Conservation (phyloP, 2,888 invertebrate species). For the Aspidiotus rigidus region DNA sequence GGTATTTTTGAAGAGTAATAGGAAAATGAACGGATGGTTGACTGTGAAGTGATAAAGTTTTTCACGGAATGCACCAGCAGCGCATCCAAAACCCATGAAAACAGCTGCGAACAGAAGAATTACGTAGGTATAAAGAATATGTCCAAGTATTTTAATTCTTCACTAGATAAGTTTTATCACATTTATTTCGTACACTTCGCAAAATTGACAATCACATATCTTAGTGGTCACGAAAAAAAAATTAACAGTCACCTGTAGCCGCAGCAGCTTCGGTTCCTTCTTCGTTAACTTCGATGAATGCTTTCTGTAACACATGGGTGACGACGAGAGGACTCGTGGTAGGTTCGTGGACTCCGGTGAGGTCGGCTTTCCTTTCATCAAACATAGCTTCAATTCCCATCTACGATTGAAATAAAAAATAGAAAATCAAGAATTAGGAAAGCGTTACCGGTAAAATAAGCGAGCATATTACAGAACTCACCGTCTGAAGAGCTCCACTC, state of each 20-base stretch:
- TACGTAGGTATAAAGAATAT: too few relatives aligned
- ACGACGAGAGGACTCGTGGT: constrained; percentile 49
- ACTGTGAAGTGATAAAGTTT: constrained; percentile 37
- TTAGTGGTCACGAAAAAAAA: too few relatives aligned
- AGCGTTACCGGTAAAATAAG: neutral
- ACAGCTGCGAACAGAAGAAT: too few relatives aligned
- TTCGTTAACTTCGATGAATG: constrained; percentile 77
- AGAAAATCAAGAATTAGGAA: neutral
- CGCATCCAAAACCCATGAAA: too few relatives aligned
- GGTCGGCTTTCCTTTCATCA: constrained; percentile 48
- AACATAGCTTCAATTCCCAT: constrained; percentile 24
- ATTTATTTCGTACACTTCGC: too few relatives aligned
- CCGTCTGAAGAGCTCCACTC: constrained; percentile 54
- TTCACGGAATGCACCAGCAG: too few relatives aligned
- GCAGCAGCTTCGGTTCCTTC: constrained; percentile 80
- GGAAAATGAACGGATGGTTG: constrained; percentile 40
- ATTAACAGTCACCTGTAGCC: constrained; percentile 60
- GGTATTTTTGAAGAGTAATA: constrained; percentile 11
- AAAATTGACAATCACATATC: too few relatives aligned
- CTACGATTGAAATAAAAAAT: neutral
- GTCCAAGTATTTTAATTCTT: too few relatives aligned
- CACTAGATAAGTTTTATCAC: too few relatives aligned
- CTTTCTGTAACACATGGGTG: constrained; percentile 68
- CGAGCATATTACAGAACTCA: constrained; percentile 42
- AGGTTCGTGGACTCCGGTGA: constrained; percentile 53